Evolutionary conservation across 2,888 invertebrate species (phyloP).

Genomic region (Physocephala rufipes): DNA sequence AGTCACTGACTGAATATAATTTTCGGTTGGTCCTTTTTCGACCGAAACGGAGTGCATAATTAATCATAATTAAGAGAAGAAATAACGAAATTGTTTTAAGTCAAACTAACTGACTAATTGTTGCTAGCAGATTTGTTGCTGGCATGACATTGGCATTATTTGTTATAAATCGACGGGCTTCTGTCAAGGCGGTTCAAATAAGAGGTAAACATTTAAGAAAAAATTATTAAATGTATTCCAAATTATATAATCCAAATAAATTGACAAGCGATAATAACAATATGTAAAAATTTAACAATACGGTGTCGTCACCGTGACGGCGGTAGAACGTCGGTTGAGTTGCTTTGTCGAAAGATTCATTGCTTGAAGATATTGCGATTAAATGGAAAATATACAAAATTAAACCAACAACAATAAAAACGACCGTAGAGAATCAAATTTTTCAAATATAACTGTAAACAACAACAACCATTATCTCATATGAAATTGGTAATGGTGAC

Average conservation of each 20-base stretch:
- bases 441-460: neutral
- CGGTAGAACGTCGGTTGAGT: too few relatives aligned
- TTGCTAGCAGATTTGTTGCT: constrained; percentile 25
- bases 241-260: too few relatives aligned
- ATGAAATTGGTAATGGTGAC: neutral
- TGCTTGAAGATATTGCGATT: constrained; percentile 1
- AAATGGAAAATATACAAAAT: neutral
- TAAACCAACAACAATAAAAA: constrained; percentile 4
- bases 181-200: too few relatives aligned
- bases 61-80: constrained; percentile 33
- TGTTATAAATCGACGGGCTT: constrained; percentile 5
- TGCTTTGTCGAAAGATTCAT: neutral
- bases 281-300: too few relatives aligned
- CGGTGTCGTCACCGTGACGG: too few relatives aligned
- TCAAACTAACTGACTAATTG: neutral
- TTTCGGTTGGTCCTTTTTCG: constrained; percentile 1
- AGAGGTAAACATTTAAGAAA: too few relatives aligned
- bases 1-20: neutral
- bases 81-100: constrained; percentile 4
- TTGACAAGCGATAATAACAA: too few relatives aligned
- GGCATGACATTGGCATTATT: constrained; percentile 46
- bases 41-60: constrained; percentile 16
- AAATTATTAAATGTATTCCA: too few relatives aligned
- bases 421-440: neutral
- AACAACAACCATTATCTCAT: neutral